Percentiles rank a stretch among this genome's conserved stretches.
Evolutionary conservation across 2,888 invertebrate species (phyloP).

Genomic region (Antitype chi): DNA sequence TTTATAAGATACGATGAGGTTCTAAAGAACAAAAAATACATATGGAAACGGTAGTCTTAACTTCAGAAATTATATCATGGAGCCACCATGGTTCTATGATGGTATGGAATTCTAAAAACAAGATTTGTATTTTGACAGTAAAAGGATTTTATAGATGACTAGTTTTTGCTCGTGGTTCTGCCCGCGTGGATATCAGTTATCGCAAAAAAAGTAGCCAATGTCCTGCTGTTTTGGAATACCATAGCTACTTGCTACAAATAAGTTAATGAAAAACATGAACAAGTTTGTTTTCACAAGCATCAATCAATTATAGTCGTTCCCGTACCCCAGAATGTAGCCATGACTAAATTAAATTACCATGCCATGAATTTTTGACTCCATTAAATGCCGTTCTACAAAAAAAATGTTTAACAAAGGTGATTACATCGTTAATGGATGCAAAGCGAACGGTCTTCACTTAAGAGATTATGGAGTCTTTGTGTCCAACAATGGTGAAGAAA

Average conservation of each 20-base stretch:
- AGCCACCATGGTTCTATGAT: too few species aligned
- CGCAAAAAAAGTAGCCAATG: too few species aligned
- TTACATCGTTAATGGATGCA: slow-evolving; percentile 58
- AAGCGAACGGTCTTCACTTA: slow-evolving; percentile 52
- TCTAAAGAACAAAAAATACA: not conserved
- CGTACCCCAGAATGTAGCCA: not conserved
- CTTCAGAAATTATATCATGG: not conserved
- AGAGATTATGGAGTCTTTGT: slow-evolving; percentile 59
- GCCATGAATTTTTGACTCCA: slow-evolving; percentile 64
- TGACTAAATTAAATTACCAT: slow-evolving; percentile 62
- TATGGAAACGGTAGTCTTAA: not conserved
- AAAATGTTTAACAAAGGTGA: slow-evolving; percentile 47
- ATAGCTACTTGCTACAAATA: not conserved
- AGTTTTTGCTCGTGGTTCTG: too few species aligned
- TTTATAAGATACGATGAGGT: not conserved
- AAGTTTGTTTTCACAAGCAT: not conserved
- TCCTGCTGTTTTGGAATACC: not conserved
- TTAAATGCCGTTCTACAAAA: slow-evolving; percentile 50
- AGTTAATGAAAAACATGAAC: not conserved
- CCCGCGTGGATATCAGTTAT: too few species aligned
- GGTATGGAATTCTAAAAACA: too few species aligned
- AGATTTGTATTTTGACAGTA: too few species aligned
- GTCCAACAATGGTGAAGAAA: slow-evolving; percentile 47
- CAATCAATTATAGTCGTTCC: slow-evolving; percentile 5
- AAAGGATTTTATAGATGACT: too few species aligned